Percentiles rank a stretch among this genome's conserved stretches.
These are phyloP conservation scores for Orchestes rusci DNA, from an alignment of 2,888 invertebrate species.

Conservation along the genomic window DNA sequence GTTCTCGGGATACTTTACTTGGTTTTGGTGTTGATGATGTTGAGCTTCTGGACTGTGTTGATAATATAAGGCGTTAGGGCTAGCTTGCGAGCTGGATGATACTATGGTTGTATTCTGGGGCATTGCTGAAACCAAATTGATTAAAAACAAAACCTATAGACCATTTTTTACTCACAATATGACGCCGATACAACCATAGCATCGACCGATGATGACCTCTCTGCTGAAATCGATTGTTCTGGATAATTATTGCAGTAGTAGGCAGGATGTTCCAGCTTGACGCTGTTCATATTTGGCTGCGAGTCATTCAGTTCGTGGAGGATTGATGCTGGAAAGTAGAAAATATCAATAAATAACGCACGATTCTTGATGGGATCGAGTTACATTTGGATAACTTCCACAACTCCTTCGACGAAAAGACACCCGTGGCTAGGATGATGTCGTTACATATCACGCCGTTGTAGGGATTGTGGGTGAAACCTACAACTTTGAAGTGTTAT, in stretches of 20 bases:
- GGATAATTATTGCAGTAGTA: conserved; percentile 80
- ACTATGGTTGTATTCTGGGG: conserved; percentile 48
- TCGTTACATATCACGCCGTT: conserved; percentile 98
- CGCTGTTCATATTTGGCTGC: conserved; percentile 58
- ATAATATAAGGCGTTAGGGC: conserved; percentile 51
- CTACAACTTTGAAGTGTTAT: conserved; percentile 48
- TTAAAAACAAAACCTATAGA: not conserved
- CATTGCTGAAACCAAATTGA: conserved; percentile 38
- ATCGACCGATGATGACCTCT: conserved; percentile 42
- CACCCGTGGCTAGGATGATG: conserved; percentile 98
- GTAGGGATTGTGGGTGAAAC: conserved; percentile 91
- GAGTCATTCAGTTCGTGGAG: conserved; percentile 81
- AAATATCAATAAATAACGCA: conserved; percentile 9
- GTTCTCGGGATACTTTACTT: conserved; percentile 70
- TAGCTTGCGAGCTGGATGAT: conserved; percentile 50
- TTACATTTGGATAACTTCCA: conserved; percentile 90
- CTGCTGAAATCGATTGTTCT: conserved; percentile 54
- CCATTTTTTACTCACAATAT: conserved; percentile 60
- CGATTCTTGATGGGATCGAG: no score
- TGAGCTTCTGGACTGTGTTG: conserved; percentile 50
- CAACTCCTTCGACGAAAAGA: conserved; percentile 98
- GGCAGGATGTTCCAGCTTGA: conserved; percentile 74
- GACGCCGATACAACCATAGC: conserved; percentile 69
- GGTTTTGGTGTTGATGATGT: conserved; percentile 47
- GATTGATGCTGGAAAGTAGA: conserved; percentile 70